phyloP scores from a whole-genome alignment of 2,797 vertebrate genomes.

The Lacerta agilis region DNA sequence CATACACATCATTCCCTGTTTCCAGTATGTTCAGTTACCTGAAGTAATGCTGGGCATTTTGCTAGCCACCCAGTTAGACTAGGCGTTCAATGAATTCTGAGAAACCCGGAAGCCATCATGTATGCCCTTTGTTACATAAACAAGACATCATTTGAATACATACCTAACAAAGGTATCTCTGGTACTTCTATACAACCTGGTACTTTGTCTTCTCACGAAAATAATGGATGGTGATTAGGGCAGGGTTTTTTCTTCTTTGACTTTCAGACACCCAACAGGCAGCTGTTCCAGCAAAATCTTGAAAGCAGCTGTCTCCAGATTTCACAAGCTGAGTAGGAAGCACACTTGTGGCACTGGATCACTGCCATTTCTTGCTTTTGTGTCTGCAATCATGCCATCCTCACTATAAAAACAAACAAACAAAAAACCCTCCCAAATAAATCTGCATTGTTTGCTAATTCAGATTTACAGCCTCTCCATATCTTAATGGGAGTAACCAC shows the following conservation, averaged over 20 bases:
- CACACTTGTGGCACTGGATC: background rate
- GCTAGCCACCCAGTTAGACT: background rate
- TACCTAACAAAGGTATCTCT: background rate
- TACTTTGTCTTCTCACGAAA: background rate
- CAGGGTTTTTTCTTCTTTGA: background rate
- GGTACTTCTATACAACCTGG: background rate
- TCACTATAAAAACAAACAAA: background rate
- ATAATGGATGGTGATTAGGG: background rate
- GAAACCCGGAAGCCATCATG: background rate
- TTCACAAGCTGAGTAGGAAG: background rate
- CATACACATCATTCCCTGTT: background rate
- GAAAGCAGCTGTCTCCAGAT: conserved; percentile 13
- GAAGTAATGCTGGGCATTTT: background rate
- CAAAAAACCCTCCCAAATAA: background rate
- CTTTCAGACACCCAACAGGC: background rate
- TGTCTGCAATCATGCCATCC: background rate
- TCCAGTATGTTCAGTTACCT: background rate
- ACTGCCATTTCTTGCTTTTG: background rate
- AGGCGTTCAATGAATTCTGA: background rate
- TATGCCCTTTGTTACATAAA: background rate
- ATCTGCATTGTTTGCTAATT: background rate
- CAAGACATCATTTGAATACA: background rate
- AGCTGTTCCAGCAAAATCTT: conserved; percentile 8
- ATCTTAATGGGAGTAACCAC: background rate
- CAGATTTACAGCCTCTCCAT: background rate